These are phyloP conservation scores for Rhyzopertha dominica DNA, from an alignment of 1,140 invertebrate genomes.

Conservation along the genomic window DNA sequence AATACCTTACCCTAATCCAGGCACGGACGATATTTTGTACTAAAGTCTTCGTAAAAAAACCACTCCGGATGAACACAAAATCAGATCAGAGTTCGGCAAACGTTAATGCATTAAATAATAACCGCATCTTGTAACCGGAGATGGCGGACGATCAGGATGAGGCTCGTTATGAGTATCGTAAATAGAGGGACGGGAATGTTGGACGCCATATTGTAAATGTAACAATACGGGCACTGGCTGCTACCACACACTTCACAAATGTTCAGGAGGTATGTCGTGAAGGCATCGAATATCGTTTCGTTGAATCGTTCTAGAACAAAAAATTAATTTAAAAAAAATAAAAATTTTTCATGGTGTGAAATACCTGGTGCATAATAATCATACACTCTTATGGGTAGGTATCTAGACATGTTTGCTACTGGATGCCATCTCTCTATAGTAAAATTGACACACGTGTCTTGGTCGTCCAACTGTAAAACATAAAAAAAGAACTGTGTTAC, in stretches of 20 bases:
- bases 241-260: constrained; percentile 98
- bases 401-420: constrained; percentile 93
- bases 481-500: constrained; percentile 10
- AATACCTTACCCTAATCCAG: no score
- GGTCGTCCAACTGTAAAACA: constrained; percentile 63
- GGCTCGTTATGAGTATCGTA: constrained; percentile 29
- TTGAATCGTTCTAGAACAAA: constrained; percentile 83
- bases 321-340: background rate
- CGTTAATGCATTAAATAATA: no score
- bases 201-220: constrained; percentile 74
- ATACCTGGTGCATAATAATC: constrained; percentile 95
- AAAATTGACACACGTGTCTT: constrained; percentile 85
- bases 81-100: no score
- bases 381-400: constrained; percentile 84
- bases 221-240: constrained; percentile 95
- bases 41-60: no score
- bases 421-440: constrained; percentile 92
- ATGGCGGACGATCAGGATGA: constrained; percentile 41
- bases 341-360: constrained; percentile 20
- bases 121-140: constrained; percentile 35
- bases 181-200: constrained; percentile 42
- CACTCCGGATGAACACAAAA: no score
- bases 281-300: constrained; percentile 86
- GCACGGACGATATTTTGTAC: no score
- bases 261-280: constrained; percentile 83